Conservation (phyloP, 2,888 invertebrate species). For the Synanthedon formicaeformis region DNA sequence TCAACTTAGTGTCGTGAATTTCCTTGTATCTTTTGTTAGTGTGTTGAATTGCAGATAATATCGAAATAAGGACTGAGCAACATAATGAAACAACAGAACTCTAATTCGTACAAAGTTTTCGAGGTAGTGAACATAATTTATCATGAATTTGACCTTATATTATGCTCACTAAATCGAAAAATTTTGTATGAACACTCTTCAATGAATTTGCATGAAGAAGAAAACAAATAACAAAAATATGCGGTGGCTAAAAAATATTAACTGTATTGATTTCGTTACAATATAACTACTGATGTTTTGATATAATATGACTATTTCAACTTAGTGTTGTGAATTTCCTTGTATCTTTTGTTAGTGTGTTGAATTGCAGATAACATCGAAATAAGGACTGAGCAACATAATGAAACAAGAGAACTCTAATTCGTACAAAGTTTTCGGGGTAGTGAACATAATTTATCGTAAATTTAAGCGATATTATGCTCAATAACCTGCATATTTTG, state of each 20-base stretch:
- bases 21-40: too few species aligned
- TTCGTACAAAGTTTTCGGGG: slow-evolving; percentile 56
- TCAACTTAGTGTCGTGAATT: too few species aligned
- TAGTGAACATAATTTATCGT: slow-evolving; percentile 66
- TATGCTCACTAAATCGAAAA: slow-evolving; percentile 68
- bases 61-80: too few species aligned
- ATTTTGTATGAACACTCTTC: slow-evolving; percentile 47
- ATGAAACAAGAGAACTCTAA: background rate
- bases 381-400: too few species aligned
- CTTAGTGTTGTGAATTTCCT: too few species aligned
- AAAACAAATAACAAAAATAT: background rate
- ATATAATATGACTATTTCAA: too few species aligned
- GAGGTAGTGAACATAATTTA: slow-evolving; percentile 66
- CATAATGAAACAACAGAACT: too few species aligned
- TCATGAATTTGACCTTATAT: slow-evolving; percentile 56
- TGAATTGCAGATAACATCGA: too few species aligned
- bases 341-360: too few species aligned
- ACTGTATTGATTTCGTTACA: too few species aligned
- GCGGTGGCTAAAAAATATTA: background rate
- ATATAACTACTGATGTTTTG: too few species aligned
- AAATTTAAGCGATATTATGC: slow-evolving; percentile 62
- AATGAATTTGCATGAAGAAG: background rate
- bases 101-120: slow-evolving; percentile 43
- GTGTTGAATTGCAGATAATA: too few species aligned
- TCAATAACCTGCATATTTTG: slow-evolving; percentile 65